These are phyloP conservation scores for Taphrorychus bicolor DNA, from an alignment of 2,888 invertebrate species.

Conservation along the genomic window DNA sequence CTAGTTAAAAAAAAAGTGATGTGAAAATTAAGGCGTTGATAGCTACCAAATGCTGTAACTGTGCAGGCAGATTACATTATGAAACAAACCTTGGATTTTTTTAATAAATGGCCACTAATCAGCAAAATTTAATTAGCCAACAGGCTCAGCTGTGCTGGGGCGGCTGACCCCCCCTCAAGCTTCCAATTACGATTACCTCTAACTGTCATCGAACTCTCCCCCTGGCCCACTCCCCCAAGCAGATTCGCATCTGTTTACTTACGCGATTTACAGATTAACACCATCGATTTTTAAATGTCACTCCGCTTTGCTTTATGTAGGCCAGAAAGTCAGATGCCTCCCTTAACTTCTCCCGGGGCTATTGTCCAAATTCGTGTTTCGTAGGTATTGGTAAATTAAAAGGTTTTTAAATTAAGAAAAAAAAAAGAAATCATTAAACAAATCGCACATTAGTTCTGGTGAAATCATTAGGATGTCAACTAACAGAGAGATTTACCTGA, in stretches of 20 bases:
- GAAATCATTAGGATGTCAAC: slow-evolving; percentile 11
- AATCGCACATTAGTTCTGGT: slow-evolving; percentile 8
- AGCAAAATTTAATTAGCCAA: slow-evolving; percentile 46
- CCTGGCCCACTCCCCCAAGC: slow-evolving; percentile 25
- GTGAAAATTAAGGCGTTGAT: not conserved
- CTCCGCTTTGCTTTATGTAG: slow-evolving; percentile 31
- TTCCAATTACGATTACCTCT: slow-evolving; percentile 41
- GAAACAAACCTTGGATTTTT: slow-evolving; percentile 10
- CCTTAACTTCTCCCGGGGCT: not conserved
- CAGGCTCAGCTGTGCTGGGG: slow-evolving; percentile 42
- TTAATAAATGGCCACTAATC: slow-evolving; percentile 30
- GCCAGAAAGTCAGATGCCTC: slow-evolving; percentile 19
- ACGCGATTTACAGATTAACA: slow-evolving; percentile 41
- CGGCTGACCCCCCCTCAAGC: slow-evolving; percentile 34
- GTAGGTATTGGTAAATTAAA: not conserved
- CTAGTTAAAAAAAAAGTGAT: not conserved
- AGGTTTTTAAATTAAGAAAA: not conserved
- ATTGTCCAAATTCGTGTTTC: too few species aligned
- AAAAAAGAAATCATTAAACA: too few species aligned
- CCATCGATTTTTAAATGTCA: slow-evolving; percentile 42
- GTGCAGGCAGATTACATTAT: not conserved
- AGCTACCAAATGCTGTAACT: not conserved
- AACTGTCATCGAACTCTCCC: slow-evolving; percentile 33
- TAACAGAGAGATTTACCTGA: slow-evolving; percentile 24
- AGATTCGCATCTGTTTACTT: slow-evolving; percentile 48